These are phyloP conservation scores for Thripadectes ignobilis DNA, from an alignment of 2,797 vertebrate species.

Conservation along the genomic window DNA sequence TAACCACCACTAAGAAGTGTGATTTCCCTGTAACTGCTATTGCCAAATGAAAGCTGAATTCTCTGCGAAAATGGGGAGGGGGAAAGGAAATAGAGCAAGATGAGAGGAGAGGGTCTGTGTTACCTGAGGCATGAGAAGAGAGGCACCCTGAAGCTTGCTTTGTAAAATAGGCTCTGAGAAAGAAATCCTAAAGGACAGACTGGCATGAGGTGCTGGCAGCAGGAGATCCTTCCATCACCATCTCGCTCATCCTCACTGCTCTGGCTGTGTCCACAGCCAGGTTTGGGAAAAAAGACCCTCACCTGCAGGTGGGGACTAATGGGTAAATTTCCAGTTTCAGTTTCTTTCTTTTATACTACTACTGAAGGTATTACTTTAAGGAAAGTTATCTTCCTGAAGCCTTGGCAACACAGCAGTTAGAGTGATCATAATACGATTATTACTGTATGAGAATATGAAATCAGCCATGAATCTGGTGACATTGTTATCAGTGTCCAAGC, in stretches of 20 bases:
- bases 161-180: not conserved
- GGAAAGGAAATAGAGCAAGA: not conserved
- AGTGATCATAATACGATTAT: not conserved
- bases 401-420: not conserved
- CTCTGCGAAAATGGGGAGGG: not conserved
- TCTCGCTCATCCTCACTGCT: not conserved
- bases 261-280: not conserved
- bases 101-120: not conserved
- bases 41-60: not conserved
- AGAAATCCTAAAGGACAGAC: not conserved
- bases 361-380: not conserved
- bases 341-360: not conserved
- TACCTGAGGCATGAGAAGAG: not conserved
- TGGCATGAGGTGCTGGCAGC: not conserved
- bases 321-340: not conserved
- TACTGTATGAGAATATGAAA: not conserved
- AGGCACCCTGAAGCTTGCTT: not conserved
- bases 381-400: not conserved
- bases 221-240: not conserved
- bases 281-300: not conserved
- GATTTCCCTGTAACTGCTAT: not conserved
- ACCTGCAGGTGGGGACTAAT: not conserved
- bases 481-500: not conserved
- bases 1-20: not conserved
- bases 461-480: constrained; percentile 26